Conservation (phyloP, 1,140 invertebrate species). For the Drosophila truncata region DNA sequence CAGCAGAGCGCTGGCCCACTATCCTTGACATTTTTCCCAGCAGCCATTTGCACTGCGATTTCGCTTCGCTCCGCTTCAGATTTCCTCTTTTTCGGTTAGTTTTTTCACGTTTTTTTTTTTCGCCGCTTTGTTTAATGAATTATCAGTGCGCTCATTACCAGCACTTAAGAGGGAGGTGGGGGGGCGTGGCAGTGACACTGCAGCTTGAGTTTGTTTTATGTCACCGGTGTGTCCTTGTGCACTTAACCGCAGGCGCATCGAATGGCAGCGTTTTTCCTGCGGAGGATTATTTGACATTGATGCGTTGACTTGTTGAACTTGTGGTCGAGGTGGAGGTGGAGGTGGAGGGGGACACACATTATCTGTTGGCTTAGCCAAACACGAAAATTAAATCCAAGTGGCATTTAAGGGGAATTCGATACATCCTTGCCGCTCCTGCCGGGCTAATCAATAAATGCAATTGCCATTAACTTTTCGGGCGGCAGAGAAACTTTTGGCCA, state of each 20-base stretch:
- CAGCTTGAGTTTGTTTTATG: slow-evolving; percentile 48
- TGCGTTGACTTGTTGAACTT: slow-evolving; percentile 61
- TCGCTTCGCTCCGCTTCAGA: slow-evolving; percentile 34
- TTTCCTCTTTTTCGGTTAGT: slow-evolving; percentile 15
- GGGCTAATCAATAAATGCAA: slow-evolving; percentile 68
- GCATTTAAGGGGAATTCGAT: slow-evolving; percentile 28
- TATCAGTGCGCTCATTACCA: slow-evolving; percentile 72
- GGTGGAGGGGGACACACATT: slow-evolving; percentile 12
- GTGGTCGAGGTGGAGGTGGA: slow-evolving; percentile 5
- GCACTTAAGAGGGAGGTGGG: slow-evolving; percentile 34
- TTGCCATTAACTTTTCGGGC: slow-evolving; percentile 59
- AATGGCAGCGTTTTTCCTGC: slow-evolving; percentile 10
- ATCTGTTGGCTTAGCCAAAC: slow-evolving; percentile 33
- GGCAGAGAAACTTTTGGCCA: slow-evolving; percentile 37
- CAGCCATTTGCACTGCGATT: slow-evolving; percentile 49
- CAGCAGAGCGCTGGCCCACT: slow-evolving; percentile 34
- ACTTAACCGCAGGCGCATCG: slow-evolving; percentile 45
- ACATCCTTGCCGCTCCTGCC: slow-evolving; percentile 7
- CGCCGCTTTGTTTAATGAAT: slow-evolving; percentile 66
- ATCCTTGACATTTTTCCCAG: slow-evolving; percentile 73
- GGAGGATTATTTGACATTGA: slow-evolving; percentile 53
- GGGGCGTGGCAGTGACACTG: slow-evolving; percentile 56
- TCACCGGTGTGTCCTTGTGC: slow-evolving; percentile 48
- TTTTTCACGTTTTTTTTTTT: slow-evolving; percentile 1
- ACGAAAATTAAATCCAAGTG: slow-evolving; percentile 38